Evolutionary conservation across 1,140 invertebrate genomes (phyloP), one percentile per base, ranked within the genome.

Genomic region (Zaprionus nigranus): DNA sequence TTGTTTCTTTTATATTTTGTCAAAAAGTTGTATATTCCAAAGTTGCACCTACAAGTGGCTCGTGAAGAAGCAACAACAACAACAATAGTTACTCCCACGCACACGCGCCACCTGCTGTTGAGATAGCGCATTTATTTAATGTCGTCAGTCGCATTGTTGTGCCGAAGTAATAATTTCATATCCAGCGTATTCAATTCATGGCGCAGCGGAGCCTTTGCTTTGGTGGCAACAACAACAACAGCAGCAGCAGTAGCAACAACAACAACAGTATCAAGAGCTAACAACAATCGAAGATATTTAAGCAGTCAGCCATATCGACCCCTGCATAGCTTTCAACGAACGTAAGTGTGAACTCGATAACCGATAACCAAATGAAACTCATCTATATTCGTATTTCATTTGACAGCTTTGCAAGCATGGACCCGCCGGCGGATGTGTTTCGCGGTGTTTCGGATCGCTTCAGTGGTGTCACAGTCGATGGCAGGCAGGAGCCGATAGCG

Each of bases 401-500:
- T 40, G 1, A 3, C 7, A 90, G 81, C 5, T 76, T 28, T 13
- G 64, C 54, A 13, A 28, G 1, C 17, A 92, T 92, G 91, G 82
- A 87, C 13, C 64, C 60, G 2, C 90, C 87, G 0, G 36, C 67
- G 20, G 87, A 78, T 53, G 63, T 92, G 3, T 96, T 96, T 81
- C 78, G 93, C 67, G 96, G 96, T 0, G 80, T 86, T n/a, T 54
- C 82, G 20, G 96, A 97, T 92, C 94, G 95, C 58, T 96, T 96
- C 60, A 94, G 95, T 82, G 96, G 96, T 3, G 92, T 97, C 12
- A 95, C 95, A 5, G 93, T 97, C 0, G 94, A 95, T 86, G 88
- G 53, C 78, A 93, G 66, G 94, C 96, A 93, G 79, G 78, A 79
- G 56, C 20, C n/a, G 95, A 75, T 87, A 92, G 94, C 38, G 43